Base-by-base conservation (phyloP, 2,888 invertebrate genomes). In the Cheilosia pagana region DNA sequence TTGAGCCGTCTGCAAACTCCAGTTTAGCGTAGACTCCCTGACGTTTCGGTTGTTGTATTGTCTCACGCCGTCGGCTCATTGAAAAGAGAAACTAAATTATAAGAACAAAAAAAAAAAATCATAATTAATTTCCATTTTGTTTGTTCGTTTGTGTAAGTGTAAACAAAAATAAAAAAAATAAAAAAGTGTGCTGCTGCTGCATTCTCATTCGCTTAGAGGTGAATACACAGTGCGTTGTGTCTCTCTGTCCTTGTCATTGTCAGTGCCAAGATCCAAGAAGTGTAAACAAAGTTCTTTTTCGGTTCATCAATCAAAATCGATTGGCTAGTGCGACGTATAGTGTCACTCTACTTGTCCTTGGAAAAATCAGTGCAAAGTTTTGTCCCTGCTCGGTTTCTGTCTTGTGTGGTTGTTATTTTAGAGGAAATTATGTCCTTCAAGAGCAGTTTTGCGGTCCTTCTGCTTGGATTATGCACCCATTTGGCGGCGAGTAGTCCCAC, bases 11-110 rank as follows among this genome's bases (percentile, higher is more conserved):
- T 88, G 88, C 88, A 89, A 88, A 88, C 88, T 87, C 88, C 88
- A 89, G 89, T 89, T 89, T 88, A 88, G 88, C 88, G 88, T 89
- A 88, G 89, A 89, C 89, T 89, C 87, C 88, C 88, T 87, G 87
- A 89, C 88, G 88, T 88, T 88, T 88, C 89, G 89, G 89, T 89
- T 87, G 89, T 87, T 81, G 60, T 81, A 57, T 76, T 81, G 76
- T 76, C 45, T 75, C 55, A 81, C 45, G 81, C 65, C 74, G 70
- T 71, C 78, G 78, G 72, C 65, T 60, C 45, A 53, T 43, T 23
- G 21, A 81, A 81, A 68, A 86, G 76, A 81, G 81, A 81, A 77
- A 71, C 62, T 67, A 60, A 71, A 76, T 74, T 71, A 21, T 3
- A 48, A n/a, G 60, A 48, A 28, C 48, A 65, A 78, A 63, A 78